Evolutionary conservation across 2,113 vertebrate genomes (phyloP).

Genomic region (Neotragus moschatus): DNA sequence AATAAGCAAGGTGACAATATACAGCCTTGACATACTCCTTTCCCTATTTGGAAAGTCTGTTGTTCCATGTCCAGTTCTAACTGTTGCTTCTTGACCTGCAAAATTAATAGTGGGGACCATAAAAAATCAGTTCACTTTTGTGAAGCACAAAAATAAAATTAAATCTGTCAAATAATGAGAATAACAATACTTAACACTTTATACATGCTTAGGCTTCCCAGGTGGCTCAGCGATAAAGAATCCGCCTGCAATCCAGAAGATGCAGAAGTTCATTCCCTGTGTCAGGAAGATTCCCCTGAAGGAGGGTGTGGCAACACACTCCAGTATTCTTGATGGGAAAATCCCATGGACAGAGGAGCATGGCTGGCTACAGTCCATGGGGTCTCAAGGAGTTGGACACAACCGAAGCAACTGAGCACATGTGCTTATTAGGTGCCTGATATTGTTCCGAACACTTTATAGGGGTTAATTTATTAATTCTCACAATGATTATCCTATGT

Average conservation of each 20-base stretch:
- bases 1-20: not conserved
- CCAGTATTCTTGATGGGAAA: not conserved
- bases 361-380: not conserved
- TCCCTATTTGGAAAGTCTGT: not conserved
- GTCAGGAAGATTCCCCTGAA: not conserved
- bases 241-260: accelerated
- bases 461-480: not conserved
- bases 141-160: not conserved
- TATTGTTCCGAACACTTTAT: not conserved
- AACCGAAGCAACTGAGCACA: not conserved
- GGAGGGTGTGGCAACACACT: not conserved
- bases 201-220: not conserved
- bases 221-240: not conserved
- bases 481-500: not conserved
- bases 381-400: not conserved
- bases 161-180: not conserved
- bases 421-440: not conserved
- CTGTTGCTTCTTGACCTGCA: not conserved
- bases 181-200: not conserved
- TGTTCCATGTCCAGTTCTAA: not conserved
- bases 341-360: not conserved
- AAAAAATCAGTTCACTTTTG: constrained; percentile 3
- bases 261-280: not conserved
- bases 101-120: not conserved
- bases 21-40: not conserved